Conservation (phyloP, 2,113 vertebrate genomes). For the Naja naja region DNA sequence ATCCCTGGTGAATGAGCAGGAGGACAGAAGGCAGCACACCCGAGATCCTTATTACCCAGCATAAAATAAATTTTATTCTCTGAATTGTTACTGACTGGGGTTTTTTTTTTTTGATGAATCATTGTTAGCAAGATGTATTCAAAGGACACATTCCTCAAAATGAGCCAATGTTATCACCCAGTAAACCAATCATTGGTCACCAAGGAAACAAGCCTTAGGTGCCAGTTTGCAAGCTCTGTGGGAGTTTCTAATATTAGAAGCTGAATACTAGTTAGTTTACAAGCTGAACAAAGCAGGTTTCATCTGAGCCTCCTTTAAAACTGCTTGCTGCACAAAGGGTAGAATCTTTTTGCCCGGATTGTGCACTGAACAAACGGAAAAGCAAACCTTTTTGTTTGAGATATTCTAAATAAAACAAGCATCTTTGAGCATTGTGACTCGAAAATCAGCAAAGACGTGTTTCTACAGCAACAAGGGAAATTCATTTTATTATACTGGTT, state of each 20-base stretch:
- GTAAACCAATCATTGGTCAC: slow-evolving; percentile 3
- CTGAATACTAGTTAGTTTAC: background rate
- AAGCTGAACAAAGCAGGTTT: background rate
- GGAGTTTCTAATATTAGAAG: slow-evolving; percentile 31
- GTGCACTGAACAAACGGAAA: background rate
- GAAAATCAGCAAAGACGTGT: slow-evolving; percentile 6
- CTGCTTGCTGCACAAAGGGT: background rate
- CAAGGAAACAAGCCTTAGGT: slow-evolving; percentile 39
- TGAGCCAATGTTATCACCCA: slow-evolving; percentile 28
- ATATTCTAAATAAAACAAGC: background rate
- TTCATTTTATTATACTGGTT: slow-evolving; percentile 38
- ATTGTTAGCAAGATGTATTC: background rate
- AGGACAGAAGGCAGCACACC: background rate
- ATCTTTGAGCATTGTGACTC: background rate
- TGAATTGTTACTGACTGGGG: fast-evolving
- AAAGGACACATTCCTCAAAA: slow-evolving; percentile 12
- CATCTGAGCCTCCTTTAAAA: background rate
- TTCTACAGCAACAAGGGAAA: slow-evolving; percentile 42
- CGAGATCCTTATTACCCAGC: background rate
- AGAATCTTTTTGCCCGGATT: fast-evolving
- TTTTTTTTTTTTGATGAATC: background rate
- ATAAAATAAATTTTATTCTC: background rate
- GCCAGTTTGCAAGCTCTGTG: slow-evolving; percentile 23
- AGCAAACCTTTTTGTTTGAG: background rate
- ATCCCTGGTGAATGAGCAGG: fast-evolving